Base-by-base conservation (phyloP, 1,140 invertebrate genomes). In the Kradibia gibbosae region DNA sequence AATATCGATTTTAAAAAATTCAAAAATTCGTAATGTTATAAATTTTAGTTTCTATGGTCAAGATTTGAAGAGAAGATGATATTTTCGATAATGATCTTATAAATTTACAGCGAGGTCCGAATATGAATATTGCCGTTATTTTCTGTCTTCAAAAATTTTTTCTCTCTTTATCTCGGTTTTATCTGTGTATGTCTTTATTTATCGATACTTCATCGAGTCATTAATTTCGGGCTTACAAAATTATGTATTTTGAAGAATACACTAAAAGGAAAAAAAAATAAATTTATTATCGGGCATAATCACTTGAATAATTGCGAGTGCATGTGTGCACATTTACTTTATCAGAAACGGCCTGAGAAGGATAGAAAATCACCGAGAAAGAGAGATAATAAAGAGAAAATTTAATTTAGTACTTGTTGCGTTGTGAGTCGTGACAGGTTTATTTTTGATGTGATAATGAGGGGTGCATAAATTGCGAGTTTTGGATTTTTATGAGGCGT, bases 391-490 rank as follows among this genome's bases (percentile, higher is more conserved):
- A 15, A 53, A 72, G 77, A 39, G 60, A 42, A 48, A 85, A 85
- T 82, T 72, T 73, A 73, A 85, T 86, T 86, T 80, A 25, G 79
- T 85, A 88, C 86, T 89, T 88, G 87, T 88, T 88, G 86, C 86
- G 57, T 81, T 81, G 71, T 85, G 84, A 86, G 85, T 86, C 83
- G 83, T 87, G 86, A 84, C 86, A 85, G 85, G 86, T 88, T 87
- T 85, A 82, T 85, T 86, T 86, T 83, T 53, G 5, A 77, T 76
- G 81, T 82, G 85, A 87, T 85, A 86, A 88, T 84, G 85, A 86
- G 86, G 88, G 87, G 88, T 89, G 87, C 86, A 89, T 89, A 88
- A 86, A 88, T 89, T 88, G 86, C 79, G 75, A 84, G 84, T 83
- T 78, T 84, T 86, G 28, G 28, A 31, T 42, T 60, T 60, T 39